Evolutionary conservation across 2,797 vertebrate species (phyloP).

Genomic region (Coendou prehensilis): DNA sequence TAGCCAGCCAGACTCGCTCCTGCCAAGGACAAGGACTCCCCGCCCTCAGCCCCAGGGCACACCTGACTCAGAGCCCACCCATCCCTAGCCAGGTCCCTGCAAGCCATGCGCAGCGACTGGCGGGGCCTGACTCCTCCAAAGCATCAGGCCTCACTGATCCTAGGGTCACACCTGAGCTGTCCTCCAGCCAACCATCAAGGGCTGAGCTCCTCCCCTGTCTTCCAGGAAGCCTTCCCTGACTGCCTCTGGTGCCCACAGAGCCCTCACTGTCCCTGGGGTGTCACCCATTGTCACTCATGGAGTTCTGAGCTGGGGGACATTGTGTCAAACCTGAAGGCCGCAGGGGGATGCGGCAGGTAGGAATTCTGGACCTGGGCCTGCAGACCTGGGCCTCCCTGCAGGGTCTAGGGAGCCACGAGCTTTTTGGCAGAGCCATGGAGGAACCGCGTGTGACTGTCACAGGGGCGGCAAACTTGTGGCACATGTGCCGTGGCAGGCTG

Average conservation of each 20-base stretch:
- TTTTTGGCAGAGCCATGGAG: not conserved
- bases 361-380: not conserved
- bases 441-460: accelerated
- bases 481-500: not conserved
- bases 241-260: not conserved
- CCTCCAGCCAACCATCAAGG: not conserved
- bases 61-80: not conserved
- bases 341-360: not conserved
- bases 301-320: not conserved
- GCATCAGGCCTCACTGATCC: not conserved
- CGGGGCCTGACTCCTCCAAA: accelerated
- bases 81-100: not conserved
- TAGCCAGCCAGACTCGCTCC: not conserved
- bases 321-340: not conserved
- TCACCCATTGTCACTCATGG: not conserved
- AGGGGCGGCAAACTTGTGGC: no score
- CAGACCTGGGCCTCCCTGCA: no score
- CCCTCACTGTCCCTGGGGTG: not conserved
- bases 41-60: no score
- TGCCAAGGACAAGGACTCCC: not conserved
- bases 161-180: not conserved
- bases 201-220: not conserved
- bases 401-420: not conserved
- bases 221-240: not conserved
- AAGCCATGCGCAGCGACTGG: not conserved